Conservation (phyloP, 2,797 vertebrate genomes). For the Sebastes goodei region DNA sequence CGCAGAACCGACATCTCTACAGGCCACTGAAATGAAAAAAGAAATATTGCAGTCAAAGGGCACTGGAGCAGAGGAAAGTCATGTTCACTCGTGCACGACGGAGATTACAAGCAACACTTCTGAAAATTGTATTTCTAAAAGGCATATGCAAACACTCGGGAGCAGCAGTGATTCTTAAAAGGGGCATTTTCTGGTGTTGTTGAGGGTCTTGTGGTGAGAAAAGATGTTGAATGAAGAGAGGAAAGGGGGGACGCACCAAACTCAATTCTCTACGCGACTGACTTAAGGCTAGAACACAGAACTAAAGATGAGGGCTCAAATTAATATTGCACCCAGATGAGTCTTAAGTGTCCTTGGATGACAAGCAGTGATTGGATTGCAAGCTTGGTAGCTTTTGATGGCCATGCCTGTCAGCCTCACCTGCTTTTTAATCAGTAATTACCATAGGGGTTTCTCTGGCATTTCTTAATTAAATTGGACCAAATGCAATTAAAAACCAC, state of each 20-base stretch:
- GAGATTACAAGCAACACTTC: constrained; percentile 35
- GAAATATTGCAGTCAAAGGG: constrained; percentile 23
- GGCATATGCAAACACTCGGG: constrained; percentile 24
- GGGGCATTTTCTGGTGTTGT: constrained; percentile 8
- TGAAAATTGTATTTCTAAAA: constrained; percentile 32
- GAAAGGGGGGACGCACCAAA: constrained; percentile 26
- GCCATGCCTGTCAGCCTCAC: constrained; percentile 78
- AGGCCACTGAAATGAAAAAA: constrained; percentile 65
- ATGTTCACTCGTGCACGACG: constrained; percentile 24
- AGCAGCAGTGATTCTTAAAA: not conserved
- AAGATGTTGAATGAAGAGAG: constrained; percentile 22
- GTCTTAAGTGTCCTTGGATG: constrained; percentile 81
- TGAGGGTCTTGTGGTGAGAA: not conserved
- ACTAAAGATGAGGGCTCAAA: constrained; percentile 70
- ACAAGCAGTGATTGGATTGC: constrained; percentile 80
- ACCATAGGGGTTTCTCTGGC: constrained; percentile 77
- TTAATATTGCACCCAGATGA: constrained; percentile 77
- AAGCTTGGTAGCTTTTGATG: constrained; percentile 80
- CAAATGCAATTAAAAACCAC: constrained; percentile 82
- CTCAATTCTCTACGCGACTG: constrained; percentile 37
- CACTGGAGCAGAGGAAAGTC: constrained; percentile 28
- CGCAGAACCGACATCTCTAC: constrained; percentile 37
- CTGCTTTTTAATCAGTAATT: constrained; percentile 83
- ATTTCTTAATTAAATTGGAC: constrained; percentile 83
- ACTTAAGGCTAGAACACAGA: constrained; percentile 60